Base-by-base conservation (phyloP, 2,888 invertebrate genomes). In the Noctua janthina region DNA sequence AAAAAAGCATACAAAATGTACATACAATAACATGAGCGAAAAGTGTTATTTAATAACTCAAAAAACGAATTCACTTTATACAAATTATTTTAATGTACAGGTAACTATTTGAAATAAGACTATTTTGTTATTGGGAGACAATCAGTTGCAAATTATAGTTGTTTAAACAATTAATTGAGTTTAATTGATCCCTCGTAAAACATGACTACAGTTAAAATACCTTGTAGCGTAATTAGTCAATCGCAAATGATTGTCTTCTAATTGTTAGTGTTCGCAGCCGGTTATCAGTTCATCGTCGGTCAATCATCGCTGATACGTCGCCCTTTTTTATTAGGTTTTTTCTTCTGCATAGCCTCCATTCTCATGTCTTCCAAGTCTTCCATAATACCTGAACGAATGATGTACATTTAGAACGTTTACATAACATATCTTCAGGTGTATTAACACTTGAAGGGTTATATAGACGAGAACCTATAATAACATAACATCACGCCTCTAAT, bases 341-440 rank as follows among this genome's bases (percentile, higher is more conserved):
- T 98, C 92, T 98, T 98, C 91, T 98, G 98, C 94, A 98, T 97
- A 68, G 98, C 98, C 94, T 99, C 99, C 95, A 97, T 96, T 86
- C 98, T 97, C 97, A 99, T 99, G 90, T 99, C 99, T 95, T 99
- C 99, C 87, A 99, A 96, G 96, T 99, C 99, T 97, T 99, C 99
- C 98, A 98, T 97, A 84, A 98, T 97, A 86, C 99, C 99, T 98
- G 35, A 13, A 49, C 29, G 39, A 64, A 46, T 35, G 56, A 62
- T 0, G 39, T 29, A 59, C 15, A 49, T 54, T 11, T 23, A 23
- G 29, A 39, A 51, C 23, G 29, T 62, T 68, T 15, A 46, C 43
- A 66, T 39, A 11, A 67, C 43, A 29, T 29, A 35, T 17, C 8
- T 35, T 35, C 29, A 29, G 29, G 13, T 5, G 2, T n/a, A n/a